These are phyloP conservation scores for human (Homo sapiens) DNA, from an alignment of 2,113 vertebrate species.

Conservation along the genomic window GRCh38 chr16:53315001-53315500, in stretches of 20 bases:
- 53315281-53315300: neutral
- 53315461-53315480: neutral
- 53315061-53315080: neutral
- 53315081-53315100: neutral
- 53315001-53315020: constrained; percentile 96
- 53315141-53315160: neutral
- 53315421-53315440: neutral
- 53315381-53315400: neutral
- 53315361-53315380: neutral
- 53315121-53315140: neutral
- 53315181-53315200: neutral
- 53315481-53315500: neutral
- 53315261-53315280: neutral
- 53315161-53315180: constrained; percentile 33
- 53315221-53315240: neutral
- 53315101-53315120: constrained; percentile 22
- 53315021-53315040: constrained; percentile 97
- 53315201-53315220: neutral
- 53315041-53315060: constrained; percentile 87
- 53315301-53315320: neutral
- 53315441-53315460: neutral
- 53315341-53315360: constrained; percentile 45
- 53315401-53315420: neutral
- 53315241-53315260: constrained; percentile 22
- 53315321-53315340: neutral